phyloP scores from a whole-genome alignment of 92 coral and sea anemone species.

The Bergia sp. region DNA sequence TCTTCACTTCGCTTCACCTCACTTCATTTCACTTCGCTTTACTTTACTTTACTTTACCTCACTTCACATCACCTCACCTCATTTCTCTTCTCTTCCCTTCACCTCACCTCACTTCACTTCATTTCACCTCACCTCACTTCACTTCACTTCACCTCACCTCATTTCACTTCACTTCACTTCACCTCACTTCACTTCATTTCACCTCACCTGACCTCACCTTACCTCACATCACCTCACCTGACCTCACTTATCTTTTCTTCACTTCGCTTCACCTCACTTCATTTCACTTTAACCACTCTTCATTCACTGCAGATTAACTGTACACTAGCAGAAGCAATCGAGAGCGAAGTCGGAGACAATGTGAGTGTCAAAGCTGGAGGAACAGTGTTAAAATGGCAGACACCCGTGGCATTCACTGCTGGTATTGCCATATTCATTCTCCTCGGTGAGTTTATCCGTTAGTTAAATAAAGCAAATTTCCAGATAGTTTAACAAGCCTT shows the following conservation, averaged over 20 bases:
- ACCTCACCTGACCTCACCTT: not conserved
- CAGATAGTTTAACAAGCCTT: not conserved
- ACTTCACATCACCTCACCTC: not conserved
- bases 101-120: conserved; percentile 37
- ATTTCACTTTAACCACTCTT: no score
- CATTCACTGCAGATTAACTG: not conserved
- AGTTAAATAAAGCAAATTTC: not conserved
- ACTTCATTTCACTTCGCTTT: not conserved
- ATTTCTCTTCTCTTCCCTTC: not conserved
- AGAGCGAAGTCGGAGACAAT: not conserved
- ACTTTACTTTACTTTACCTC: not conserved
- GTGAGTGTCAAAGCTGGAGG: not conserved
- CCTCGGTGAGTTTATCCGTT: conserved; percentile 1
- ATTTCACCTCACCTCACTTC: not conserved
- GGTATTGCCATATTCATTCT: conserved; percentile 11
- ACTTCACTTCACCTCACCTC: conserved; percentile 1
- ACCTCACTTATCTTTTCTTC: no score
- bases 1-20: not conserved
- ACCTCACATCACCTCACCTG: not conserved
- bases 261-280: no score
- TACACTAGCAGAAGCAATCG: not conserved
- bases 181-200: not conserved
- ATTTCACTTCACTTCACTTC: not conserved
- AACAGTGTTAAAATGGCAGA: not conserved
- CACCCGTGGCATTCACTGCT: not conserved